phyloP scores from a whole-genome alignment of 2,888 invertebrate genomes.

The Leucophenga maculata region DNA sequence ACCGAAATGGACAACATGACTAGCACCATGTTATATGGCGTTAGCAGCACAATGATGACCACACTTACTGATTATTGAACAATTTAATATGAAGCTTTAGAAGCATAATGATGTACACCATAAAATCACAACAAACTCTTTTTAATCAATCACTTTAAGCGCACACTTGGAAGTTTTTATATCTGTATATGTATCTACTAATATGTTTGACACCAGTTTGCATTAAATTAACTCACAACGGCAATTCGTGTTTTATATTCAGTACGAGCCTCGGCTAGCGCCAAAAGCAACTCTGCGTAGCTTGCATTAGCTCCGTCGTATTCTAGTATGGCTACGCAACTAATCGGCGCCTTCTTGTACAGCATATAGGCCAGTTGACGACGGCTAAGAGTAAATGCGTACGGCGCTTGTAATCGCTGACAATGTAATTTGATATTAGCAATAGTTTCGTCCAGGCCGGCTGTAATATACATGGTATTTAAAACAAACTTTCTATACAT shows the following conservation, averaged over 20 bases:
- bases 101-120: not conserved
- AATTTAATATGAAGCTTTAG: not conserved
- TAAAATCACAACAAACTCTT: not conserved
- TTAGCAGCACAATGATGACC: constrained; percentile 9
- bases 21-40: not conserved
- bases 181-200: too few species aligned
- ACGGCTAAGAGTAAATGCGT: constrained; percentile 76
- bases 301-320: constrained; percentile 77
- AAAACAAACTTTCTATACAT: too few species aligned
- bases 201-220: not conserved
- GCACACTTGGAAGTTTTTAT: not conserved
- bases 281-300: constrained; percentile 53
- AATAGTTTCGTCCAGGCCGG: constrained; percentile 76
- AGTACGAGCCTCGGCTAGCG: constrained; percentile 47
- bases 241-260: constrained; percentile 39
- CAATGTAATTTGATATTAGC: constrained; percentile 73
- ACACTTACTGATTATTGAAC: not conserved
- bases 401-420: constrained; percentile 74
- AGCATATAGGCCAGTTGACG: constrained; percentile 75
- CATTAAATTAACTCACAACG: not conserved
- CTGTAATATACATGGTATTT: too few species aligned
- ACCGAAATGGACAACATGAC: constrained; percentile 38
- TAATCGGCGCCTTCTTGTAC: constrained; percentile 76
- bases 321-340: constrained; percentile 77
- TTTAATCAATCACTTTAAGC: not conserved